Percentiles rank a stretch among this genome's conserved stretches.
These are phyloP conservation scores for Peromyscus polionotus DNA, from an alignment of 2,113 vertebrate genomes.

Conservation along the genomic window DNA sequence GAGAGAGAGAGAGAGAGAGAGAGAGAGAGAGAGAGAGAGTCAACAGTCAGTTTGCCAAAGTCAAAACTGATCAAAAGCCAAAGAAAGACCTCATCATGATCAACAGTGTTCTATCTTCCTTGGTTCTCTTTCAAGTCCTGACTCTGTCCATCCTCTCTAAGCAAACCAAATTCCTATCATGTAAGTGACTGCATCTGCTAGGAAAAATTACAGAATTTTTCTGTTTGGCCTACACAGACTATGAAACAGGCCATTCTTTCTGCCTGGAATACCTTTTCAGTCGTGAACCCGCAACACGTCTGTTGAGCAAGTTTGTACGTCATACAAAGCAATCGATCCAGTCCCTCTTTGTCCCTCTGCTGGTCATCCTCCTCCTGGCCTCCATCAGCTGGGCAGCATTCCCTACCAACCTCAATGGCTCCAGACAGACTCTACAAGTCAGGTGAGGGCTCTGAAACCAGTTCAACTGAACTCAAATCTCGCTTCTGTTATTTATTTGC, in stretches of 20 bases:
- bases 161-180: background rate
- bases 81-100: background rate
- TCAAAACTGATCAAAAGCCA: slow-evolving; percentile 14
- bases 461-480: background rate
- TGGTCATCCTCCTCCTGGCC: background rate
- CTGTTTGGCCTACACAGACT: background rate
- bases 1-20: background rate
- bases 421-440: background rate
- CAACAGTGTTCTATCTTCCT: background rate
- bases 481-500: background rate
- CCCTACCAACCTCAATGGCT: background rate
- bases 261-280: background rate
- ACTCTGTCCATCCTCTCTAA: background rate
- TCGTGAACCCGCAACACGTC: background rate
- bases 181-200: background rate
- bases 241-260: background rate
- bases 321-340: slow-evolving; percentile 23
- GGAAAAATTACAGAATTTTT: background rate
- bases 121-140: background rate
- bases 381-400: background rate
- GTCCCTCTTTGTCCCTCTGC: background rate
- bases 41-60: slow-evolving; percentile 7
- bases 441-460: background rate
- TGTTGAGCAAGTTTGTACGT: slow-evolving; percentile 1
- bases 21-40: background rate